phyloP scores from a whole-genome alignment of 1,140 invertebrate species.

The Polypedilum pembai region DNA sequence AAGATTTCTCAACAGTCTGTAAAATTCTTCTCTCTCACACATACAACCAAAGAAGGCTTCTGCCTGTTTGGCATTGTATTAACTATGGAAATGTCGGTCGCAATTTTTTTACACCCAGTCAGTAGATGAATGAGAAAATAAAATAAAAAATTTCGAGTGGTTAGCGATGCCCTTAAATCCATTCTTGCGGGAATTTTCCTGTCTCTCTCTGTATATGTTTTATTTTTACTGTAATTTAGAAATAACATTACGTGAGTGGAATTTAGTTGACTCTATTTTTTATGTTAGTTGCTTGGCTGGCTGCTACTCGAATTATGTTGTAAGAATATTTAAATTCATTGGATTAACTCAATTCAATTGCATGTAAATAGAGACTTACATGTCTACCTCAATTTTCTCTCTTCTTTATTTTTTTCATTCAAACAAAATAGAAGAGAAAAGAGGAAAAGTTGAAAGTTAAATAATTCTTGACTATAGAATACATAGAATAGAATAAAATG shows the following conservation, averaged over 20 bases:
- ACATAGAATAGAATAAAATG: neutral
- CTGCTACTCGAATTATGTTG: neutral
- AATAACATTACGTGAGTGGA: constrained; percentile 11
- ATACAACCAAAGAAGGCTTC: neutral
- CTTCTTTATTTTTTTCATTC: neutral
- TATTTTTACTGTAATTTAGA: constrained; percentile 8
- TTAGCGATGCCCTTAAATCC: neutral
- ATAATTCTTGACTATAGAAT: neutral
- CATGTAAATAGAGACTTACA: constrained; percentile 1
- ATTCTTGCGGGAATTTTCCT: neutral
- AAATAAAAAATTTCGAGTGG: neutral
- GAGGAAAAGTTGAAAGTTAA: constrained; percentile 12
- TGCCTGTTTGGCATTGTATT: neutral
- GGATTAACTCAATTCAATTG: constrained; percentile 18
- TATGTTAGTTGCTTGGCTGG: no score
- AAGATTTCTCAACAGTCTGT: constrained; percentile 5
- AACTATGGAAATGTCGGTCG: constrained; percentile 22
- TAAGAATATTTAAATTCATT: constrained; percentile 20
- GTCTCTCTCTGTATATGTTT: no score
- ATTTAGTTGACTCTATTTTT: neutral
- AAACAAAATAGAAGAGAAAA: neutral
- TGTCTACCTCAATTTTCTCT: neutral
- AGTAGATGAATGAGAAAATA: neutral
- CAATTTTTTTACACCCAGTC: neutral
- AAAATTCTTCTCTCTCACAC: neutral